Evolutionary conservation across 1,140 invertebrate genomes (phyloP), one percentile per base, ranked within the genome.

Genomic region (Linepithema humile): DNA sequence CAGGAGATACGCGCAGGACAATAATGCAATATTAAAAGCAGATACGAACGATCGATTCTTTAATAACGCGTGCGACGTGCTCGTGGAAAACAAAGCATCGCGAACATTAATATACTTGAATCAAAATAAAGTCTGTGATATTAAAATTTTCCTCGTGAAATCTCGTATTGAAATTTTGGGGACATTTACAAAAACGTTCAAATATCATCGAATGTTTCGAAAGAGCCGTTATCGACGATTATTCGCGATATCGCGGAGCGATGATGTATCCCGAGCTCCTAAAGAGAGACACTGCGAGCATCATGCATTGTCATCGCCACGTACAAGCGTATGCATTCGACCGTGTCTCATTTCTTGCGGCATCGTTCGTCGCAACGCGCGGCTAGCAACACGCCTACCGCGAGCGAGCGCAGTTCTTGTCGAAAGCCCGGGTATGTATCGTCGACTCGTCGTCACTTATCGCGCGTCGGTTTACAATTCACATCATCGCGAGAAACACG

Each of bases 301-400:
- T 80, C 75, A 23, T 69, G 75, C 64, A 38, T 69, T 70, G 64
- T 80, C 75, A 80, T 80, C 75, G 75, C 35, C 75, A 50, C 75
- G 26, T 69, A 69, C 50, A 40, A 40, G 48, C 48, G 26, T 55
- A 70, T 69, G 48, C 64, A 70, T 70, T 40, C 75, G 75, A 80
- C 48, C 64, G 38, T 55, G 75, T 80, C 75, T 70, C 64, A 23
- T 70, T 80, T 80, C 75, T 80, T 70, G 64, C 64, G 23, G 62
- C 48, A 40, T 9, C 26, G 60, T 17, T 67, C 74, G 75, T 80
- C 74, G 75, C 70, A 80, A 80, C 40, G 38, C 48, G 75, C 48
- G 64, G 75, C 64, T 69, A 70, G 75, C 75, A 80, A 80, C 75
- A 70, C 75, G 64, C 35, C 64, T 69, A 65, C 35, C 48, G 62